Percentiles rank a stretch among this genome's conserved stretches.
Conservation (phyloP, 53 echinoderm and acorn worm genomes). For the Astropecten irregularis region DNA sequence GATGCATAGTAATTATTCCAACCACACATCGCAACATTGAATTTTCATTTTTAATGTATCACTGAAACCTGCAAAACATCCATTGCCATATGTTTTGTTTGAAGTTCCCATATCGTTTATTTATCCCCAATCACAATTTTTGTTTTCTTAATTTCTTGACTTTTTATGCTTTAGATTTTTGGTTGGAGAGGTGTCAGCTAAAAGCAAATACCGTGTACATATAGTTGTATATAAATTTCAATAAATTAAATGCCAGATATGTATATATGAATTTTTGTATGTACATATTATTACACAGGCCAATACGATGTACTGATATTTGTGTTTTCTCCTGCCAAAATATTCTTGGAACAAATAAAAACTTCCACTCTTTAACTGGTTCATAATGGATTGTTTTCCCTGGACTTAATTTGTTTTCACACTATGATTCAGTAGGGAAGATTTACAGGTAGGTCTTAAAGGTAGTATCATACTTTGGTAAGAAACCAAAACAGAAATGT, state of each 20-base stretch:
- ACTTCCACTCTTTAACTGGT: neutral
- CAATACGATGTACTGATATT: neutral
- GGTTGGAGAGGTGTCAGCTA: neutral
- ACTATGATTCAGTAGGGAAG: too few species aligned
- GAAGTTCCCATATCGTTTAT: neutral
- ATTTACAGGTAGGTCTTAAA: too few species aligned
- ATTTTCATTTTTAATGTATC: neutral
- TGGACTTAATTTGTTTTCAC: too few species aligned
- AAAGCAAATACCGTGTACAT: constrained; percentile 21
- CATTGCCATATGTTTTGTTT: neutral
- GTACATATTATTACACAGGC: neutral
- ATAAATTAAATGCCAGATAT: constrained; percentile 3
- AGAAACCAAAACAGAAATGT: too few species aligned
- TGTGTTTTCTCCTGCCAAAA: constrained; percentile 8
- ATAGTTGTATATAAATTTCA: too few species aligned
- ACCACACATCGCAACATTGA: too few species aligned
- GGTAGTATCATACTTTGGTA: too few species aligned
- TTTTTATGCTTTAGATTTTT: neutral
- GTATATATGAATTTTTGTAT: constrained; percentile 28
- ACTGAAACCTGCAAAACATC: neutral
- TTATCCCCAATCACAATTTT: neutral
- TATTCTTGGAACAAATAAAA: constrained; percentile 16
- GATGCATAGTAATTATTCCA: too few species aligned
- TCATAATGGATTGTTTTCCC: too few species aligned
- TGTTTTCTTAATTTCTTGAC: neutral